Evolutionary conservation across 2,113 vertebrate species (phyloP).

Genomic region (Perca schrenkii): DNA sequence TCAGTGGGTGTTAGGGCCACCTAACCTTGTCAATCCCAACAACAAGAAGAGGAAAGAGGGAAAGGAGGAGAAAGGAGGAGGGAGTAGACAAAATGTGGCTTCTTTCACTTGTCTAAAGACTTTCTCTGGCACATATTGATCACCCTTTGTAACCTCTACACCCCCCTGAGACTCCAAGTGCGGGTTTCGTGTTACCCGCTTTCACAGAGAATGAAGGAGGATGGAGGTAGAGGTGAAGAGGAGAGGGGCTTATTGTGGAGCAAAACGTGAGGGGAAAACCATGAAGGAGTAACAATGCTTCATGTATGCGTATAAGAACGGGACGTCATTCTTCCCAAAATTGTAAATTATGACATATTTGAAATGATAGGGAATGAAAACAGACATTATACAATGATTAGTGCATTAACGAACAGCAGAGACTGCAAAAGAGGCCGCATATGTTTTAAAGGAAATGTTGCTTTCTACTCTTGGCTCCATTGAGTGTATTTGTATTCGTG

Average conservation of each 20-base stretch:
- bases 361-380: background rate
- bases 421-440: background rate
- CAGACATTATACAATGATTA: background rate
- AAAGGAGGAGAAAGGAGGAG: constrained; percentile 52
- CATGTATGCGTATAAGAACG: constrained; percentile 15
- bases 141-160: constrained; percentile 75
- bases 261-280: constrained; percentile 39
- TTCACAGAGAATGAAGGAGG: constrained; percentile 69
- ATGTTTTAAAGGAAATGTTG: background rate
- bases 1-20: constrained; percentile 64
- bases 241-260: constrained; percentile 57
- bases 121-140: constrained; percentile 82
- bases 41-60: constrained; percentile 57
- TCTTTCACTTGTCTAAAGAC: constrained; percentile 80
- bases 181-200: constrained; percentile 72
- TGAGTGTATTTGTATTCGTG: constrained; percentile 12
- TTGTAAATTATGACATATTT: background rate
- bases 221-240: constrained; percentile 53
- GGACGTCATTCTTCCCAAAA: background rate
- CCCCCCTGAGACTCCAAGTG: constrained; percentile 63
- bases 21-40: constrained; percentile 68
- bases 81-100: constrained; percentile 67
- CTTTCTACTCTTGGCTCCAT: constrained; percentile 1
- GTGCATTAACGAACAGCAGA: background rate
- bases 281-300: constrained; percentile 34